These are phyloP conservation scores for Iselma pallidipennis DNA, from an alignment of 2,888 invertebrate genomes.

Conservation along the genomic window DNA sequence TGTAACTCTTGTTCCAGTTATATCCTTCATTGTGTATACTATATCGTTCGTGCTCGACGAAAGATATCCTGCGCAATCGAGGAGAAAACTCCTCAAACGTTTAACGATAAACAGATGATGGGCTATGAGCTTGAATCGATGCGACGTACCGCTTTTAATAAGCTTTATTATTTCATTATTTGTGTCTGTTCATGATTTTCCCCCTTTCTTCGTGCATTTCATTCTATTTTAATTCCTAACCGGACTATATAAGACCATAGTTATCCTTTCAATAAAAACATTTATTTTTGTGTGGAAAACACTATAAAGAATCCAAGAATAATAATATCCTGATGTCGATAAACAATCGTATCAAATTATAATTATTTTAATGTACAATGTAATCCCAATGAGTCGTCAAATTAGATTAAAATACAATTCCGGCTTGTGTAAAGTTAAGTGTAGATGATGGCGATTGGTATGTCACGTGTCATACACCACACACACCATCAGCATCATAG, in stretches of 20 bases:
- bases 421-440: background rate
- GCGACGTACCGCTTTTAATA: conserved; percentile 50
- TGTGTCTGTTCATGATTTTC: conserved; percentile 27
- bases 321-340: too few relatives aligned
- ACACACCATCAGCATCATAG: background rate
- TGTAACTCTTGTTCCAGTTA: conserved; percentile 7
- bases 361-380: background rate
- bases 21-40: background rate
- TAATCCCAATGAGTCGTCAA: background rate
- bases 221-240: background rate
- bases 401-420: background rate
- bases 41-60: background rate
- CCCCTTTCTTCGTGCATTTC: conserved; percentile 10
- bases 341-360: too few relatives aligned
- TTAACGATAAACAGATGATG: conserved; percentile 49
- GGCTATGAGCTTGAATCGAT: conserved; percentile 43
- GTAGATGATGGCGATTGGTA: background rate
- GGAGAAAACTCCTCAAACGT: conserved; percentile 38
- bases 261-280: too few relatives aligned
- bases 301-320: too few relatives aligned
- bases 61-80: conserved; percentile 37
- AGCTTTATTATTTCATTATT: conserved; percentile 47
- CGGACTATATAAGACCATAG: background rate
- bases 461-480: background rate
- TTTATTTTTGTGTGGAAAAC: too few relatives aligned